Evolutionary conservation across 2,888 invertebrate genomes (phyloP).

Genomic region (Phaedon cochleariae): DNA sequence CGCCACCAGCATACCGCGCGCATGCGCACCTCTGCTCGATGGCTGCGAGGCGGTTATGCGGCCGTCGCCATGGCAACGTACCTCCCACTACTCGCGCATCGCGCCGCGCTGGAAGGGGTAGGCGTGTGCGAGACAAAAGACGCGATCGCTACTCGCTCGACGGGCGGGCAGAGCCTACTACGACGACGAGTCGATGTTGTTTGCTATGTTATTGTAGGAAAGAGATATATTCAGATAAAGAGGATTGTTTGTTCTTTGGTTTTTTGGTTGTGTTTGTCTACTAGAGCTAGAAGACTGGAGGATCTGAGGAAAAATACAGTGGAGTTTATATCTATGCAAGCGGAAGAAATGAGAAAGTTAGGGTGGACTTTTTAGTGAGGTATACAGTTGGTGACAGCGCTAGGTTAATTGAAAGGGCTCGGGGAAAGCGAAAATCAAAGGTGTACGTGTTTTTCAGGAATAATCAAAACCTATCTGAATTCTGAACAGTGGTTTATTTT

Average conservation of each 20-base stretch:
- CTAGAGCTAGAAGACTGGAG: conserved; percentile 12
- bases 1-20: conserved; percentile 50
- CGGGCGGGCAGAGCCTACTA: conserved; percentile 13
- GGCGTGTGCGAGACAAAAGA: conserved; percentile 23
- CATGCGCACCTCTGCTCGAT: conserved; percentile 56
- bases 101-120: conserved; percentile 12
- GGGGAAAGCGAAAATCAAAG: too few relatives aligned
- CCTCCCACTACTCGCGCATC: conserved; percentile 32
- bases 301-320: conserved; percentile 1
- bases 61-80: conserved; percentile 61
- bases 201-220: conserved; percentile 30
- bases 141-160: neutral
- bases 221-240: conserved; percentile 21
- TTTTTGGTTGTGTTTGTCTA: conserved; percentile 13
- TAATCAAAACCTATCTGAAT: too few relatives aligned
- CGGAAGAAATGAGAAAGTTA: neutral
- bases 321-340: neutral
- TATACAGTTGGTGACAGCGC: too few relatives aligned
- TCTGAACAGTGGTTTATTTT: too few relatives aligned
- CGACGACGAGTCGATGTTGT: conserved; percentile 25
- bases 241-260: conserved; percentile 23
- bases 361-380: too few relatives aligned
- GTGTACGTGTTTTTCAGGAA: too few relatives aligned
- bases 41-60: conserved; percentile 65
- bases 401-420: too few relatives aligned